These are phyloP conservation scores for Chinchilla lanigera DNA, from an alignment of 2,113 vertebrate species.

Conservation along the genomic window DNA sequence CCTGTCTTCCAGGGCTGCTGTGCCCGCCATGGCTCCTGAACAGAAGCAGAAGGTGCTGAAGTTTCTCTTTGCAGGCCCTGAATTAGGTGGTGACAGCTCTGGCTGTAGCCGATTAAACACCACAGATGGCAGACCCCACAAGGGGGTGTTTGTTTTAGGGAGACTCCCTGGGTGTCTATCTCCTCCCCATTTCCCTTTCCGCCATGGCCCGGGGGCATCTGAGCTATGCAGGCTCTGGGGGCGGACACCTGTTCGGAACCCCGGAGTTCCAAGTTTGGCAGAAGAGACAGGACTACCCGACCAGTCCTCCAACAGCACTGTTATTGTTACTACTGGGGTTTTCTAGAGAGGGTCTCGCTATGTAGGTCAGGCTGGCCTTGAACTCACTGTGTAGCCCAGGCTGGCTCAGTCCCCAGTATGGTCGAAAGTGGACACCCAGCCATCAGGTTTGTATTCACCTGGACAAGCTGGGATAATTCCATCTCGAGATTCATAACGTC, in stretches of 20 bases:
- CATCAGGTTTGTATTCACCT: too few species aligned
- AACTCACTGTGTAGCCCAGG: background rate
- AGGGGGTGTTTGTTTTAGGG: background rate
- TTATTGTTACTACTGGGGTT: too few species aligned
- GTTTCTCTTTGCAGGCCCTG: background rate
- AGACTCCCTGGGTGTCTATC: too few species aligned
- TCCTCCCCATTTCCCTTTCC: background rate
- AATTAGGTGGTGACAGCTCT: constrained; percentile 62
- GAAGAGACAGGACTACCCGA: background rate
- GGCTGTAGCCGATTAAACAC: constrained; percentile 50
- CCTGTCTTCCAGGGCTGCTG: background rate
- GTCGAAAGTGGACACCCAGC: background rate
- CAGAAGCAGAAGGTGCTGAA: background rate
- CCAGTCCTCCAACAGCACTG: background rate
- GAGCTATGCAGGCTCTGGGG: rapidly evolving
- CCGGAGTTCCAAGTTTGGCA: rapidly evolving
- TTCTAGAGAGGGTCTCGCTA: background rate
- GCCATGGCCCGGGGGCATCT: rapidly evolving
- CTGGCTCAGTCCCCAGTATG: background rate
- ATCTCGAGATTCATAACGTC: background rate
- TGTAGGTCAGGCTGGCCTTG: background rate
- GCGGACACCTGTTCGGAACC: background rate
- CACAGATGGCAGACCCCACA: background rate
- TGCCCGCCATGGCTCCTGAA: rapidly evolving
- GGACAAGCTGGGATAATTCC: background rate